Percentiles rank a stretch among this genome's conserved stretches.
These are phyloP conservation scores for Chloropsis cyanopogon DNA, from an alignment of 2,113 vertebrate species.

Conservation along the genomic window DNA sequence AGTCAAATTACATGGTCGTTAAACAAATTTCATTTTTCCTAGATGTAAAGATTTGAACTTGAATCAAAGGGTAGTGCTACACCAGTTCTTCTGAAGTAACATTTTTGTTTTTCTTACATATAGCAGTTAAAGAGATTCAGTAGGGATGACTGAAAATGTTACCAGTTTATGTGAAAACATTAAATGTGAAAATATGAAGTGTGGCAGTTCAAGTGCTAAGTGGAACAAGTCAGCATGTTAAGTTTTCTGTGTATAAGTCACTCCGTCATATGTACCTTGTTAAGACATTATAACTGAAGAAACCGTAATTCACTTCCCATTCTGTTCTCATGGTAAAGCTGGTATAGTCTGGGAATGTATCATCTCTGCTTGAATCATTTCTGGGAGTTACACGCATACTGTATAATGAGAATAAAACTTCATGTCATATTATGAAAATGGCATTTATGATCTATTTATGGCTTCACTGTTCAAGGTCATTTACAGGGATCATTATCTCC, in stretches of 20 bases:
- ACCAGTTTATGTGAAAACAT: background rate
- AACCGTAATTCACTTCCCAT: background rate
- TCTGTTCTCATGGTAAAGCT: background rate
- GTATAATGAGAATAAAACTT: background rate
- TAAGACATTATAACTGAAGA: background rate
- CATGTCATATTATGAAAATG: background rate
- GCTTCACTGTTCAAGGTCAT: background rate
- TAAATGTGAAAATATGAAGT: background rate
- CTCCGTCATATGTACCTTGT: background rate
- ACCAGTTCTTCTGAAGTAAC: background rate
- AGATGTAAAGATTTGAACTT: background rate
- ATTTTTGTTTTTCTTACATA: background rate
- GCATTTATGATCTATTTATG: background rate
- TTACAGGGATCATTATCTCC: background rate
- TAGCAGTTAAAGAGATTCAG: background rate
- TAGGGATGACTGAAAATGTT: background rate
- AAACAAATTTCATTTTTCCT: background rate
- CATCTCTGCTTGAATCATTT: background rate
- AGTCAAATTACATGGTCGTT: background rate
- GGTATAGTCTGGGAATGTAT: background rate
- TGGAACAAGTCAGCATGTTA: background rate
- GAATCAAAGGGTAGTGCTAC: rapidly evolving
- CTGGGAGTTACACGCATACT: background rate
- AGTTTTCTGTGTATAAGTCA: background rate
- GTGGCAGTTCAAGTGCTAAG: background rate